Base-by-base conservation (phyloP, 2,888 invertebrate genomes). In the Tenthredo scrophulariae region DNA sequence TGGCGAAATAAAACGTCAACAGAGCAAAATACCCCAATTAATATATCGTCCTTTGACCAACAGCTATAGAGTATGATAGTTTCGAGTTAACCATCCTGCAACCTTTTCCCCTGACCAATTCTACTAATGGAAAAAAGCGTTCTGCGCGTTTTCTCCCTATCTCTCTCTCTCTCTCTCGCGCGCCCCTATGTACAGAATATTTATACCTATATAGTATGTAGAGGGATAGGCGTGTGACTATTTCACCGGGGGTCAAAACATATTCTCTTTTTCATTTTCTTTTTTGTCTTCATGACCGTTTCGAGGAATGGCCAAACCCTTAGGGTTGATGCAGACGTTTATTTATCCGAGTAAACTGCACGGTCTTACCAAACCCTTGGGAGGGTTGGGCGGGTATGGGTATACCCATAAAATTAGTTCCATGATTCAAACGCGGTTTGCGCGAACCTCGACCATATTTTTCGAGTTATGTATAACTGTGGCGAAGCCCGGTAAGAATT, bases 21-120 rank as follows among this genome's bases (percentile, higher is more conserved):
- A 1, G 4, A 67, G 29, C 67, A 67, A 74, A 74, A 40, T n/a
- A 74, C 43, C 74, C 22, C 74, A 74, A 74, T 74, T 74, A 70
- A 70, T 70, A 70, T 33, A 70, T 70, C 70, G 37, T 70, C 70
- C 33, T 70, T 37, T 70, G 18, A 62, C 22, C 22, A 62, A 62
- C 3, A 26, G 26, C 62, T 10, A 22, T 62, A 54, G 62, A 54
- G 62, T 62, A 26, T 13, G 62, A 9, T 62, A 70, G 70, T 33
- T 37, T 22, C 22, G 26, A 26, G 22, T 13, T 62, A 13, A 26
- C 26, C n/a, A 54, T 54, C 54, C 26, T 13, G 62, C 26, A 75
- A 26, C 7, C 75, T 22, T 75, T 75, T 75, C 5, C 75, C 75
- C 75, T 75, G 75, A 46, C 75, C 79, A 79, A 58, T 58, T 54